Conservation (phyloP, 2,888 invertebrate species). For the Alloscopus bannaensis region DNA sequence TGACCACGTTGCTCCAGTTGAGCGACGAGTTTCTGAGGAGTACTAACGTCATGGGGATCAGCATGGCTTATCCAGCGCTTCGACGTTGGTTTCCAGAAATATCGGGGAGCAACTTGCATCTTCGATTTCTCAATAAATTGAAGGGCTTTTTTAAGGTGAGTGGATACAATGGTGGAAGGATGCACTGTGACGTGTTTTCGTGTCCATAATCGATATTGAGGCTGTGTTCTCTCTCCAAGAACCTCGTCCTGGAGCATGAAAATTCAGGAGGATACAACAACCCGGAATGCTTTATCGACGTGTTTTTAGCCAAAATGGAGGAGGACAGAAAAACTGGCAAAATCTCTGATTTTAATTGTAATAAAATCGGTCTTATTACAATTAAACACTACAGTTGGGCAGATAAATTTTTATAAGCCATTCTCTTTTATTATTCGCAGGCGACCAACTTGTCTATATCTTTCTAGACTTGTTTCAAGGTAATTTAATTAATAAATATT, state of each 20-base stretch:
- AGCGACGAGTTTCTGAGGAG: background rate
- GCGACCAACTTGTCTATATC: background rate
- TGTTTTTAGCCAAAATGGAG: slow-evolving; percentile 26
- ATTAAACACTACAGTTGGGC: background rate
- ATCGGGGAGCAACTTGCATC: background rate
- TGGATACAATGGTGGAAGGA: background rate
- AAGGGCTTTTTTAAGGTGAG: background rate
- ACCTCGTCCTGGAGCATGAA: background rate
- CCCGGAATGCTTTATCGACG: slow-evolving; percentile 28
- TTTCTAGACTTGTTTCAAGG: slow-evolving; percentile 24
- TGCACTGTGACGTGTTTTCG: background rate
- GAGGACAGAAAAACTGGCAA: background rate
- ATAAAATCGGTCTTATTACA: background rate
- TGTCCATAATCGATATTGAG: background rate
- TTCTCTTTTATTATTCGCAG: background rate
- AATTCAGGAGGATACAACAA: background rate
- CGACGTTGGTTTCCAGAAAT: slow-evolving; percentile 1
- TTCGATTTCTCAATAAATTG: background rate
- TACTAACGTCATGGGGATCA: background rate
- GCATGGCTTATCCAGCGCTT: background rate
- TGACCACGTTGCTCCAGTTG: background rate
- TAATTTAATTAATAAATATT: background rate
- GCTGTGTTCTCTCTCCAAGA: background rate
- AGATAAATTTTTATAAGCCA: background rate
- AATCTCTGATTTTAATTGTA: background rate